These are phyloP conservation scores for Idaea dimidiata DNA, from an alignment of 2,888 invertebrate species.

Conservation along the genomic window DNA sequence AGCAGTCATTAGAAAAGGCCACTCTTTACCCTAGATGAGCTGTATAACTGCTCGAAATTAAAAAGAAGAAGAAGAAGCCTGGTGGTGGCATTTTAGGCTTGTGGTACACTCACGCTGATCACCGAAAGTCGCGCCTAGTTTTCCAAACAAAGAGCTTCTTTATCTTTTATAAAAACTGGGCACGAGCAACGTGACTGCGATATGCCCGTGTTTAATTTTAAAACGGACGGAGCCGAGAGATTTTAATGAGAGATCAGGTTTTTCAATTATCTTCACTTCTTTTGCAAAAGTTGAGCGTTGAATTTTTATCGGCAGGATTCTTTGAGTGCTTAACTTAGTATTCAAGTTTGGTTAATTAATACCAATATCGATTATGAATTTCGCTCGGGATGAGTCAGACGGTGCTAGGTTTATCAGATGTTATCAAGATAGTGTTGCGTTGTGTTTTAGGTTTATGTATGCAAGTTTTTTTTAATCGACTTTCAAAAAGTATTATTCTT, in stretches of 20 bases:
- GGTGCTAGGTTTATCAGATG: no score
- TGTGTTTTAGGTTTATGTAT: no score
- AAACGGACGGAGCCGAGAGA: conserved; percentile 70
- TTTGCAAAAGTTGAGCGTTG: conserved; percentile 59
- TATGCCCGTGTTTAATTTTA: conserved; percentile 69
- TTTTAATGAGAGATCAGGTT: conserved; percentile 79
- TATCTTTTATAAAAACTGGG: conserved; percentile 35
- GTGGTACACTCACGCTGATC: no score
- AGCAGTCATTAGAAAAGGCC: no score
- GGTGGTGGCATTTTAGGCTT: no score
- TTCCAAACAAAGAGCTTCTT: neutral
- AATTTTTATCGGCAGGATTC: conserved; percentile 53
- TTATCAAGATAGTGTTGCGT: no score
- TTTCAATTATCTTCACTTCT: conserved; percentile 75
- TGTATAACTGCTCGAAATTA: no score
- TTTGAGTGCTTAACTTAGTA: conserved; percentile 37
- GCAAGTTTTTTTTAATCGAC: no score
- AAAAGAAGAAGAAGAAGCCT: no score
- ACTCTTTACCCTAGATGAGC: no score
- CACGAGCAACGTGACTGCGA: conserved; percentile 68
- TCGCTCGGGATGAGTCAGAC: no score
- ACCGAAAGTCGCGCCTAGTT: neutral
- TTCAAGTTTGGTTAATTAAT: conserved; percentile 1
- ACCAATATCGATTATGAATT: neutral
- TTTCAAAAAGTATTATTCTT: no score